These are phyloP conservation scores for Eupleurogrammus muticus DNA, from an alignment of 2,797 vertebrate genomes.

Conservation along the genomic window DNA sequence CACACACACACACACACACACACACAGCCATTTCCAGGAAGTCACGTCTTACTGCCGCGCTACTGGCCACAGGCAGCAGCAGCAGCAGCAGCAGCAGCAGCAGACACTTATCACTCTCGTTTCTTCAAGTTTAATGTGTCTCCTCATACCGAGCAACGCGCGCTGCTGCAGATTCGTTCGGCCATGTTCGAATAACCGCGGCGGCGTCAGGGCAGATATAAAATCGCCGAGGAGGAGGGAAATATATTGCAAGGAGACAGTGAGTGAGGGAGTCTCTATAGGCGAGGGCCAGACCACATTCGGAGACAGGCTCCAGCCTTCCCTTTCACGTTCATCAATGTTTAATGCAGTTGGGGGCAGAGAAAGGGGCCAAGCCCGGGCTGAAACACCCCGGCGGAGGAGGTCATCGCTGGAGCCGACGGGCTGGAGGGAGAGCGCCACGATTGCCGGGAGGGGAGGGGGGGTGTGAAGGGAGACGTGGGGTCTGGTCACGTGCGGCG, in stretches of 20 bases:
- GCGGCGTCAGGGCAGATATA: conserved; percentile 49
- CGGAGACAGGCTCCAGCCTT: conserved; percentile 82
- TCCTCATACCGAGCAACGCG: conserved; percentile 48
- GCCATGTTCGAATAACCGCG: conserved; percentile 62
- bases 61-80: conserved; percentile 77
- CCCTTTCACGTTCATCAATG: conserved; percentile 83
- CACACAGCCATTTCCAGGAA: conserved; percentile 83
- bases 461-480: conserved; percentile 72
- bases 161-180: conserved; percentile 57
- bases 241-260: conserved; percentile 59
- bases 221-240: conserved; percentile 25
- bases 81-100: conserved; percentile 43
- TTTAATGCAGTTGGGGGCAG: conserved; percentile 85
- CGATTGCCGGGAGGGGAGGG: conserved; percentile 68
- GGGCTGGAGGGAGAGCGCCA: conserved; percentile 72
- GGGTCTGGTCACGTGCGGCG: conserved; percentile 59
- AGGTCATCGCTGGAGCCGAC: conserved; percentile 79
- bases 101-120: conserved; percentile 75
- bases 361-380: conserved; percentile 72
- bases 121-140: conserved; percentile 71
- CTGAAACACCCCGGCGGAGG: conserved; percentile 79
- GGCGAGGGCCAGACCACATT: conserved; percentile 69
- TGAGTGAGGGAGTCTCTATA: conserved; percentile 64
- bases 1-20: conserved; percentile 73
- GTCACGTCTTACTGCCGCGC: conserved; percentile 74